Percentiles rank a stretch among this genome's conserved stretches.
phyloP scores from a whole-genome alignment of 2,888 invertebrate genomes.

The Macropis europaea region DNA sequence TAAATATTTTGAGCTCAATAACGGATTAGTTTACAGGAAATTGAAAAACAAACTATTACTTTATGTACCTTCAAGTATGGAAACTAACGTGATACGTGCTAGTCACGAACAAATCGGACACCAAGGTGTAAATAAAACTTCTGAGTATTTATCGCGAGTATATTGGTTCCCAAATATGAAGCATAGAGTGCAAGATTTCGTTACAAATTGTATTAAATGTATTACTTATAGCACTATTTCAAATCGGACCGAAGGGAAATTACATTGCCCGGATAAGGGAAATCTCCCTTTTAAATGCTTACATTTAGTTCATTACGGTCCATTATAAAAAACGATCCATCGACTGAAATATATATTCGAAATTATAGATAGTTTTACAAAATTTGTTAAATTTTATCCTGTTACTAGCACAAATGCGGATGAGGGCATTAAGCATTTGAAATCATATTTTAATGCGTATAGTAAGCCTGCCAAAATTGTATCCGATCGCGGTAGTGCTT shows the following conservation, averaged over 20 bases:
- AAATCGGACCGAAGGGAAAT: not conserved
- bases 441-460: conserved; percentile 50
- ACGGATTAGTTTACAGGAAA: conserved; percentile 6
- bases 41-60: not conserved
- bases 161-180: conserved; percentile 11
- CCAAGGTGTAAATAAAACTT: not conserved
- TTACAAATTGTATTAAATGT: not conserved
- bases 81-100: not conserved
- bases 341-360: conserved; percentile 65
- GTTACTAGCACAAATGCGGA: conserved; percentile 41
- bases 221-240: not conserved
- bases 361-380: conserved; percentile 64
- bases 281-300: not conserved
- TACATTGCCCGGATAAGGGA: not conserved
- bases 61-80: not conserved
- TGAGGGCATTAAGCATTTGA: conserved; percentile 48
- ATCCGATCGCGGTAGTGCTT: conserved; percentile 66
- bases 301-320: conserved; percentile 34
- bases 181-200: not conserved
- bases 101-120: conserved; percentile 2
- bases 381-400: conserved; percentile 60
- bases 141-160: not conserved
- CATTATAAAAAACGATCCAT: conserved; percentile 58
- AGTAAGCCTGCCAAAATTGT: conserved; percentile 51
- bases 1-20: not conserved